phyloP scores from a whole-genome alignment of 2,888 invertebrate genomes.

The Tryphoninae sp. region DNA sequence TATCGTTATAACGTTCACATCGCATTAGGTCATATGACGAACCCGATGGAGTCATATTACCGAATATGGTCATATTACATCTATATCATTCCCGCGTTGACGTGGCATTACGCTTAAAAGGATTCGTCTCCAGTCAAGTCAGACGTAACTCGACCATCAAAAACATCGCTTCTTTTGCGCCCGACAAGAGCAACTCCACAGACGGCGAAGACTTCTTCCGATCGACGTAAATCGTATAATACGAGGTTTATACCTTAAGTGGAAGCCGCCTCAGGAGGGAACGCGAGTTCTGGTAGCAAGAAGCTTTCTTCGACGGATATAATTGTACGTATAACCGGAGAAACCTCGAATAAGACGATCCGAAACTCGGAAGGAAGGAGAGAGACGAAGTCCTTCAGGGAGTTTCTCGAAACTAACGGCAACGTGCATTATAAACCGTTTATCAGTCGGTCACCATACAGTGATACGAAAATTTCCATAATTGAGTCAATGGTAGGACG shows the following conservation, averaged over 20 bases:
- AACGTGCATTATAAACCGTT: conserved; percentile 8
- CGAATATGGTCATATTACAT: too few relatives aligned
- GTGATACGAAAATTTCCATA: neutral
- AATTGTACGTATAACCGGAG: neutral
- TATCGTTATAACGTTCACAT: too few relatives aligned
- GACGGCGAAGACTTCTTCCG: neutral
- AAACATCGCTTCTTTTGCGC: conserved; percentile 35
- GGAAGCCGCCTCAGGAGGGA: conserved; percentile 50
- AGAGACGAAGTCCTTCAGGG: neutral
- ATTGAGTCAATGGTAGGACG: neutral
- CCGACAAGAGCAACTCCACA: neutral
- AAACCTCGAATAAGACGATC: conserved; percentile 1
- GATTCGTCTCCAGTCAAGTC: neutral
- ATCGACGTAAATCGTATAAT: neutral
- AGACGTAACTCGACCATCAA: conserved; percentile 1
- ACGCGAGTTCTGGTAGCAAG: conserved; percentile 11
- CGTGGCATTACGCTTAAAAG: too few relatives aligned
- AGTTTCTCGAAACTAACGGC: neutral
- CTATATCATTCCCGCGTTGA: too few relatives aligned
- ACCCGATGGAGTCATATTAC: too few relatives aligned
- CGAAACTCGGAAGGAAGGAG: neutral
- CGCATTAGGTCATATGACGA: too few relatives aligned
- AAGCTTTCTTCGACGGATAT: conserved; percentile 10
- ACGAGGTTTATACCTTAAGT: conserved; percentile 51
- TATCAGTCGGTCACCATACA: neutral